Evolutionary conservation across 2,888 invertebrate species (phyloP), one percentile per base, ranked within the genome.

Genomic region (Amblyjoppa proteus): DNA sequence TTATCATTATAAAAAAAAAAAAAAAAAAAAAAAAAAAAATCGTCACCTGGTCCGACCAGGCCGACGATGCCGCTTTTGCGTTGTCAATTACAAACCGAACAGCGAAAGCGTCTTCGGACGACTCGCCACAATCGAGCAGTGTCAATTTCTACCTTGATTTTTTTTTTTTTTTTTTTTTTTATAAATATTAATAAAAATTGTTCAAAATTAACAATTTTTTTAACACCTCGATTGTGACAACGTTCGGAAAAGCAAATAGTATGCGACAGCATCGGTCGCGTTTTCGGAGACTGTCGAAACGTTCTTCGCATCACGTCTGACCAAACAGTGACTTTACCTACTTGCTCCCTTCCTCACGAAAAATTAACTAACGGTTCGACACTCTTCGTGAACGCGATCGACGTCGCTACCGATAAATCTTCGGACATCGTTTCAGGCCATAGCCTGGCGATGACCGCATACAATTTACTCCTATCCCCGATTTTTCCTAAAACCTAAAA

Each of bases 281-380:
- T 41, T 41, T 66, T 16, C 66, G 80, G 45, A 73, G 66, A 68
- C 28, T 64, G 58, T 75, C 75, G 75, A 76, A 70, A 61, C 68
- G 74, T 81, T 69, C 71, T 9, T 9, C 51, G 25, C n/a, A 11
- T 25, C 25, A n/a, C n/a, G 51, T 53, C 66, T 58, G 58, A 58
- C 28, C 28, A 53, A 71, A 61, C 41, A 61, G 70, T 28, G 51
- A 49, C 51, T 38, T 20, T 66, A 9, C 45, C 64, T 20, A 66
- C 70, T 51, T 51, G 34, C 16, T n/a, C 6, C 64, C 7, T 28
- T 49, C 78, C 20, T 41, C 1, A 41, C 41, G 16, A 51, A 51
- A 51, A 51, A 51, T 6, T 6, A 51, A 38, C 41, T n/a, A 71
- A 38, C 49, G 45, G 45, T 71, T 69, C 70, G 76, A 81, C 41